phyloP scores from a whole-genome alignment of 2,797 vertebrate species.

The Lindbergichthys nudifrons region DNA sequence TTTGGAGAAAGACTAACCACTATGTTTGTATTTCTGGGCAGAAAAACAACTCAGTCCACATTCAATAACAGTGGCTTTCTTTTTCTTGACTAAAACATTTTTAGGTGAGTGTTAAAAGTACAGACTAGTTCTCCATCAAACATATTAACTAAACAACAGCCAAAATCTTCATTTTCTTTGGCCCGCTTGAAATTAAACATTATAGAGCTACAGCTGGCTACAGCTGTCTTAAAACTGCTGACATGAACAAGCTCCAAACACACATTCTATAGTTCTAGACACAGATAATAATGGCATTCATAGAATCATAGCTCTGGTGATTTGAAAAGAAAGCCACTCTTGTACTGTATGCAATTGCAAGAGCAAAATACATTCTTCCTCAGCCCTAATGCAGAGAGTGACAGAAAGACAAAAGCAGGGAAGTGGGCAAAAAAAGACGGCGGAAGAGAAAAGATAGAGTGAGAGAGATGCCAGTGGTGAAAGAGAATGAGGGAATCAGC shows the following conservation, averaged over 20 bases:
- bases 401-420: slow-evolving; percentile 8
- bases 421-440: background rate
- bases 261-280: background rate
- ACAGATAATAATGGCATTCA: background rate
- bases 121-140: background rate
- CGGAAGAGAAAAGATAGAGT: slow-evolving; percentile 16
- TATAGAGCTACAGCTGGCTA: background rate
- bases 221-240: background rate
- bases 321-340: background rate
- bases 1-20: background rate
- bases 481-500: slow-evolving; percentile 37
- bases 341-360: background rate
- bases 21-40: background rate
- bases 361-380: background rate
- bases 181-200: background rate
- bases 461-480: slow-evolving; percentile 37
- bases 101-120: background rate
- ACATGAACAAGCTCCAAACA: background rate
- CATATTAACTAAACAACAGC: background rate
- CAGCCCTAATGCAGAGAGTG: background rate
- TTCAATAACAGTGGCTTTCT: background rate
- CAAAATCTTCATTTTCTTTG: background rate
- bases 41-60: background rate
- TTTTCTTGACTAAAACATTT: background rate
- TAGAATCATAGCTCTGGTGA: background rate